Evolutionary conservation across 2,797 vertebrate species (phyloP), one percentile per base, ranked within the genome.

Genomic region (Margarornis squamiger): DNA sequence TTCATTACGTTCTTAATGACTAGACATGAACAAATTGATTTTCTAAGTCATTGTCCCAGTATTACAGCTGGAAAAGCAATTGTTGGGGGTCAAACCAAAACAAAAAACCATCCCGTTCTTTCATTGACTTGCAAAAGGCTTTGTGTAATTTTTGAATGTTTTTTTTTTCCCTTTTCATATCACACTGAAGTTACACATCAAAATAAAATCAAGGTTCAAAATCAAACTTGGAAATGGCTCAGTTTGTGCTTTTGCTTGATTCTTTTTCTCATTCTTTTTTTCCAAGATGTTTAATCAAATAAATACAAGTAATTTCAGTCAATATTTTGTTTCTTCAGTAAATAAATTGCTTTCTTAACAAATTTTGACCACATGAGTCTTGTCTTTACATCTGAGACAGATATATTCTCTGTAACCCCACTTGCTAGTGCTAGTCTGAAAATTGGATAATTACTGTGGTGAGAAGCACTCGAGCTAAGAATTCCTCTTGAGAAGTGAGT

Each of bases 21-120:
- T 77, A 61, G 75, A 95, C 70, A 73, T 6, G 12, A 87, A 71
- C 41, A 91, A 83, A 96, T 85, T 87, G 92, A 92, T 96, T 94
- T 94, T 91, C 43, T 85, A 74, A 91, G 81, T 89, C 0, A 0
- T 61, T 81, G 81, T 88, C 67, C 74, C 68, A 65, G 38, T 68
- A 58, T 68, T 83, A 61, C 54, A 86, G 51, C 61, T 93, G 52
- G 73, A 90, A 93, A 67, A 86, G 34, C 38, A 72, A 57, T 68
- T 61, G 38, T 34, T 65, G 45, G 43, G 49, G 65, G 38, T 86
- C 61, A 86, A 71, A 80, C 24, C 10, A 46, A 80, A 87, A 9
- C 14, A 71, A 52, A 88, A 93, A 93, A 86, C 36, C 14, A 65
- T 74, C 18, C 9, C 2, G 20, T 34, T 75, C 8, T 29, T 80